Conservation (phyloP, 1,140 invertebrate genomes). For the Papilio dardanus region DNA sequence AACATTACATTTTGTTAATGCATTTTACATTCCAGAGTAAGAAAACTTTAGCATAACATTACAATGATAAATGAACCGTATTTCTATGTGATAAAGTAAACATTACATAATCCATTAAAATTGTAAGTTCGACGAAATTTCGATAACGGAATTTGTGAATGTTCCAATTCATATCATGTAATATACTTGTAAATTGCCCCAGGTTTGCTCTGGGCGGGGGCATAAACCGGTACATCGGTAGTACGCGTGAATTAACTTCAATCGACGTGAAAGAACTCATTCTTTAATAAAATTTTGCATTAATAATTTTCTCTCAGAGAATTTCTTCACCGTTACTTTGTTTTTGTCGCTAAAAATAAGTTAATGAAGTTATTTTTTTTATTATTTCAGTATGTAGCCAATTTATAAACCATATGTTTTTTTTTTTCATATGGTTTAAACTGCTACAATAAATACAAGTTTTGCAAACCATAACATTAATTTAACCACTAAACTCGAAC, state of each 20-base stretch:
- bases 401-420: too few species aligned
- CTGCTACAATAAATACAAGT: too few species aligned
- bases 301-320: neutral
- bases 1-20: neutral
- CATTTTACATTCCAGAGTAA: conserved; percentile 17
- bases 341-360: neutral
- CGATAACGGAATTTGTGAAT: conserved; percentile 34
- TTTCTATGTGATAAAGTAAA: neutral
- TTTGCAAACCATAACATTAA: too few species aligned
- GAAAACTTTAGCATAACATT: neutral
- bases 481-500: neutral
- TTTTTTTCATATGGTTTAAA: too few species aligned
- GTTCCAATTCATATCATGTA: conserved; percentile 31
- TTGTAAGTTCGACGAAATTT: conserved; percentile 17
- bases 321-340: conserved; percentile 4
- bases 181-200: conserved; percentile 4
- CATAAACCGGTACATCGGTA: conserved; percentile 15
- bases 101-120: neutral
- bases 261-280: neutral
- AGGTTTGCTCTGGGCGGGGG: neutral
- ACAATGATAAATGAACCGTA: neutral
- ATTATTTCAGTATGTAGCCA: neutral
- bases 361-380: neutral
- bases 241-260: conserved; percentile 27
- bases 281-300: conserved; percentile 11